These are phyloP conservation scores for Anoplophora glabripennis DNA, from an alignment of 1,140 invertebrate genomes.

Conservation along the genomic window DNA sequence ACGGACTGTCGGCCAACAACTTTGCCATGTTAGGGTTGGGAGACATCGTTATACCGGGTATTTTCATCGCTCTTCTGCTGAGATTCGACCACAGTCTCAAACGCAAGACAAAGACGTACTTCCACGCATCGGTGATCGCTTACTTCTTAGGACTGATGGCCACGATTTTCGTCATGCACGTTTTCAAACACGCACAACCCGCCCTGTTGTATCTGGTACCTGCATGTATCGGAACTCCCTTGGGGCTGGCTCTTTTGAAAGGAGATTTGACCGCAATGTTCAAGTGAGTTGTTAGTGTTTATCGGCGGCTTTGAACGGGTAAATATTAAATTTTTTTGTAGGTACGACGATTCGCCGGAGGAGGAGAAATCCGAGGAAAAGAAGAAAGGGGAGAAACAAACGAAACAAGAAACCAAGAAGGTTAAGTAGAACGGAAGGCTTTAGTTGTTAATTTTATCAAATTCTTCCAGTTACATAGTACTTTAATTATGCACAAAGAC, in stretches of 20 bases:
- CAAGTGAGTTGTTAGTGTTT: conserved; percentile 68
- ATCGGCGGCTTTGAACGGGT: background rate
- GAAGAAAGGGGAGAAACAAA: conserved; percentile 21
- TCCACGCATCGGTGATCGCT: conserved; percentile 89
- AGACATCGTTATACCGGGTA: conserved; percentile 98
- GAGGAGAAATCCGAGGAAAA: conserved; percentile 26
- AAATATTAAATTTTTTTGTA: conserved; percentile 8
- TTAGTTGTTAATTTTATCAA: conserved; percentile 1
- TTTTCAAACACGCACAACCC: conserved; percentile 98
- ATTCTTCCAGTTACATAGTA: conserved; percentile 3
- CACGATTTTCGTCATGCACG: conserved; percentile 97
- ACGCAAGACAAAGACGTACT: conserved; percentile 86
- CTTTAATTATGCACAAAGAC: conserved; percentile 9
- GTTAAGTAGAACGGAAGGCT: conserved; percentile 1
- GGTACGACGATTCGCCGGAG: conserved; percentile 28
- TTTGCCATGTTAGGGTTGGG: conserved; percentile 99
- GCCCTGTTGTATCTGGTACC: conserved; percentile 97
- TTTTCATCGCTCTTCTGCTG: conserved; percentile 95
- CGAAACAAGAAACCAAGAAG: conserved; percentile 27
- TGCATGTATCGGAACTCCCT: conserved; percentile 86
- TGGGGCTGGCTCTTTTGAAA: conserved; percentile 80
- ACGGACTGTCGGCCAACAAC: conserved; percentile 87
- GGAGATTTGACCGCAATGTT: conserved; percentile 91
- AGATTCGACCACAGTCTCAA: conserved; percentile 93
- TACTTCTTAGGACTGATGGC: conserved; percentile 91